These are phyloP conservation scores for Nomada fabriciana DNA, from an alignment of 2,888 invertebrate species.

Conservation along the genomic window DNA sequence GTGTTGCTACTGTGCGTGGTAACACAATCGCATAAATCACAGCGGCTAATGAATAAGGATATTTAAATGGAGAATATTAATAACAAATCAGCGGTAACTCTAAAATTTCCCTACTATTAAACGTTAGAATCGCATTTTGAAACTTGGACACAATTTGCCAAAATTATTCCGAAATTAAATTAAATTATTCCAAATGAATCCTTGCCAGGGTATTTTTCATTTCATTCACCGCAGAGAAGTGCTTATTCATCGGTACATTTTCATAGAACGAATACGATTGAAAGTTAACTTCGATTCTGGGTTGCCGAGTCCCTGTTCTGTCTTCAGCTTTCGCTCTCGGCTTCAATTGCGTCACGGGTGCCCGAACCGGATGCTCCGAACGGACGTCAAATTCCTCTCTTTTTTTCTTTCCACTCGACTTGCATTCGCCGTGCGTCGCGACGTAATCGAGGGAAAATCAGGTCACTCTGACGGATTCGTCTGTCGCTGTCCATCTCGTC, in stretches of 20 bases:
- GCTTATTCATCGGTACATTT: not conserved
- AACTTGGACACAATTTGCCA: no score
- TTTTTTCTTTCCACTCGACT: constrained; percentile 67
- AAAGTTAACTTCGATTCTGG: constrained; percentile 17
- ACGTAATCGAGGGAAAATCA: constrained; percentile 76
- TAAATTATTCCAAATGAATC: no score
- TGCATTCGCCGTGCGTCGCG: constrained; percentile 69
- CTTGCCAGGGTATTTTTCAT: no score
- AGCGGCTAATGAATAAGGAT: no score
- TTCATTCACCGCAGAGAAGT: no score
- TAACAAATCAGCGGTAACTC: no score
- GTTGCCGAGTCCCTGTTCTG: constrained; percentile 40
- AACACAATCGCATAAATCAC: no score
- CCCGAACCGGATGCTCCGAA: constrained; percentile 77
- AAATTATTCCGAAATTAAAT: no score
- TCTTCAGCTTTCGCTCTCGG: constrained; percentile 65
- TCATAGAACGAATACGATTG: not conserved
- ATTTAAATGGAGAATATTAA: no score
- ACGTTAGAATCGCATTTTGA: no score
- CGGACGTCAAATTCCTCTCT: constrained; percentile 78
- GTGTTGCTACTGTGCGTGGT: no score
- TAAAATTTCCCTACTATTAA: no score
- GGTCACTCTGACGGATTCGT: constrained; percentile 60
- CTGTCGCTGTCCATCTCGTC: constrained; percentile 29
- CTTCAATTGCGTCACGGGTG: constrained; percentile 62